Evolutionary conservation across 2,888 invertebrate genomes (phyloP), one percentile per base, ranked within the genome.

Genomic region (Dryococelus australis): DNA sequence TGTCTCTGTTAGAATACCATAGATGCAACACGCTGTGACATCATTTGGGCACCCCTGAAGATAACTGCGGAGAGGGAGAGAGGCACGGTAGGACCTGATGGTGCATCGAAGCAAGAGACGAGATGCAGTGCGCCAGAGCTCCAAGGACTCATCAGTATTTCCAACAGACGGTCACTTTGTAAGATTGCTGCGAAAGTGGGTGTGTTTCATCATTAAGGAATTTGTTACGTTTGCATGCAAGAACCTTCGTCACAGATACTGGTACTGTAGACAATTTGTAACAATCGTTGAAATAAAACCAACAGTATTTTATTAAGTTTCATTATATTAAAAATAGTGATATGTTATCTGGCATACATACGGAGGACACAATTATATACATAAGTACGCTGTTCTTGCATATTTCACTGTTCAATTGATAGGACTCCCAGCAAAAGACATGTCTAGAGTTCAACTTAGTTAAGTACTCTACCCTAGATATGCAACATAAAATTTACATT

Each of bases 11-110:
- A 83, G 83, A 83, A 83, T 83, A 83, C 83, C 83, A 24, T 83
- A 83, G 83, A 43, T 43, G 83, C 83, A 83, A 43, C 83, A 35
- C 35, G 28, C 35, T 83, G 83, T 83, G 83, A 43, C 83, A 83
- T 83, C 43, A 43, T 35, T 83, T 83, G 83, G 83, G 83, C 83
- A 83, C 83, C 83, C 83, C 83, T 83, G 83, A 65, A 65, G 65
- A 65, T 65, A 65, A n/a, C 65, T 65, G 65, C 65, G 65, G 51
- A 51, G 51, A 65, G 20, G 65, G 20, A n/a, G 13, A 65, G 65
- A 12, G 65, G 65, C 65, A 16, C 16, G 65, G 65, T 65, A 20
- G 16, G 65, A 65, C 65, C 16, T 65, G 16, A n/a, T 8, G 65
- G 65, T 65, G 65, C 65, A 20, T 65, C 65, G 2, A 65, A 65